phyloP scores from a whole-genome alignment of 1,140 invertebrate genomes.

The Calephelis virginiensis region DNA sequence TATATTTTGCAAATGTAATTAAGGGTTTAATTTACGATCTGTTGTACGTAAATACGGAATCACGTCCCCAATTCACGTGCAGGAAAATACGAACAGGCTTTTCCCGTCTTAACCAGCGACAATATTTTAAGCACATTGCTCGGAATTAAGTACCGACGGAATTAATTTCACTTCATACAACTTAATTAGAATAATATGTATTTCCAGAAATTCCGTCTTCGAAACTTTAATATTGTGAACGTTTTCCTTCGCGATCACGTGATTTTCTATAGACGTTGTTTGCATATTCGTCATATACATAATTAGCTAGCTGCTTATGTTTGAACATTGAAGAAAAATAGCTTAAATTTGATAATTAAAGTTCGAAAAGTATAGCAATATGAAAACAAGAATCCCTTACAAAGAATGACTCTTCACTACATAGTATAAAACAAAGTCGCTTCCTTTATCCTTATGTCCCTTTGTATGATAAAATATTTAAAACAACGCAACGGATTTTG shows the following conservation, averaged over 20 bases:
- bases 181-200: constrained; percentile 33
- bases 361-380: too few species aligned
- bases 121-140: constrained; percentile 40
- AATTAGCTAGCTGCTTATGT: too few species aligned
- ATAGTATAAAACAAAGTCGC: too few species aligned
- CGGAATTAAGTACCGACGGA: constrained; percentile 42
- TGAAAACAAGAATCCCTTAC: too few species aligned
- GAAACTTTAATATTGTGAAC: constrained; percentile 10
- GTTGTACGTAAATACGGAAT: constrained; percentile 44
- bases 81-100: constrained; percentile 37
- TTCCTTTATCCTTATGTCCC: too few species aligned
- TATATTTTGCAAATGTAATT: constrained; percentile 46
- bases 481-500: too few species aligned
- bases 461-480: too few species aligned
- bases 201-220: constrained; percentile 8
- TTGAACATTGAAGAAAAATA: too few species aligned
- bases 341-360: too few species aligned
- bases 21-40: constrained; percentile 46
- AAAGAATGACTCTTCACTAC: too few species aligned
- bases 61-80: constrained; percentile 43
- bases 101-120: constrained; percentile 36
- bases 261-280: background rate
- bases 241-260: background rate
- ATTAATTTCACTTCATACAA: constrained; percentile 46
- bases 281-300: too few species aligned